Percentiles rank a stretch among this genome's conserved stretches.
These are phyloP conservation scores for Phortica okadai DNA, from an alignment of 2,888 invertebrate genomes.

Conservation along the genomic window DNA sequence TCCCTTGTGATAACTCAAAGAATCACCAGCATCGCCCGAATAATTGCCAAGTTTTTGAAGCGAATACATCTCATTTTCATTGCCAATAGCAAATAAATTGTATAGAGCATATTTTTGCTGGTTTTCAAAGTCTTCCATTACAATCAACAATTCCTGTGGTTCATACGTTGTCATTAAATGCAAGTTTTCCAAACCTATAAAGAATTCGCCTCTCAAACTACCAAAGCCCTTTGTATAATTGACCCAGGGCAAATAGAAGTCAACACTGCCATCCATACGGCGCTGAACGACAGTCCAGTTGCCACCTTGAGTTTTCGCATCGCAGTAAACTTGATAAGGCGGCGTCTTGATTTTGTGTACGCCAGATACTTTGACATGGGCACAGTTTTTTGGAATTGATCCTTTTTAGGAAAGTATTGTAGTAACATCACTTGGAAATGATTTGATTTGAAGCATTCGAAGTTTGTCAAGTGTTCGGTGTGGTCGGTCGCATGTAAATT, in stretches of 20 bases:
- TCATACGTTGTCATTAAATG: conserved; percentile 75
- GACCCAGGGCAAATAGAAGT: conserved; percentile 81
- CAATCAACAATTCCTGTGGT: conserved; percentile 79
- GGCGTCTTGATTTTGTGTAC: too few species aligned
- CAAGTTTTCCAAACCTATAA: conserved; percentile 82
- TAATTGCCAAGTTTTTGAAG: conserved; percentile 81
- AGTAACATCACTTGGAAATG: too few species aligned
- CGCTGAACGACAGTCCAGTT: conserved; percentile 84
- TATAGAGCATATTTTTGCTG: conserved; percentile 79
- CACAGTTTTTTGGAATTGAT: too few species aligned
- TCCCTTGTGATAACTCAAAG: neutral
- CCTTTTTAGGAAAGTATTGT: too few species aligned
- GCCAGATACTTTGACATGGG: too few species aligned
- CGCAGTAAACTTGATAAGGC: conserved; percentile 79
- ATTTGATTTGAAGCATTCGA: too few species aligned
- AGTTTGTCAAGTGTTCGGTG: too few species aligned
- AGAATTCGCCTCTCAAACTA: conserved; percentile 82
- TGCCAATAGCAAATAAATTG: conserved; percentile 81
- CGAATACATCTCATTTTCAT: conserved; percentile 81
- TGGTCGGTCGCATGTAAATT: too few species aligned
- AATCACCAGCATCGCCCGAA: conserved; percentile 53
- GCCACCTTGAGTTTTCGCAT: conserved; percentile 78
- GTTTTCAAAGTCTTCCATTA: conserved; percentile 80
- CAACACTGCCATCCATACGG: conserved; percentile 81
- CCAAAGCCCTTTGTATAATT: conserved; percentile 83